Percentiles rank a stretch among this genome's conserved stretches.
Evolutionary conservation across 92 coral and sea anemone species (phyloP).

Genomic region (Isaurus tuberculatus): DNA sequence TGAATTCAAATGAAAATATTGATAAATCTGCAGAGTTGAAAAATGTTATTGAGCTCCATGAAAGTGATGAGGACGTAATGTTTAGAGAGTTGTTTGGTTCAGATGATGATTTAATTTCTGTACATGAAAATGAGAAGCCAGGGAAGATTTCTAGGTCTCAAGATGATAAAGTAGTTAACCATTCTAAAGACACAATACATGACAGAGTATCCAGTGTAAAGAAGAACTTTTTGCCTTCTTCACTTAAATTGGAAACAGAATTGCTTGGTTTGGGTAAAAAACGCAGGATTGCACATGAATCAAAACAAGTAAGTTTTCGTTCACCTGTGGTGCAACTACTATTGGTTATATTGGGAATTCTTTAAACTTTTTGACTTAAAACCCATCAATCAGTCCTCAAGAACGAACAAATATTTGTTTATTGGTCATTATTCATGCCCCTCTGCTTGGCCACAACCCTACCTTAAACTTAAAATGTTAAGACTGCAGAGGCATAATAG

Average conservation of each 20-base stretch:
- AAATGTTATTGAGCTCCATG: constrained; percentile 63
- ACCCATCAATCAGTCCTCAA: too few species aligned
- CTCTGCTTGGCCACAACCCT: too few species aligned
- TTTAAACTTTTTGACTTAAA: too few species aligned
- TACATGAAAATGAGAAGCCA: neutral
- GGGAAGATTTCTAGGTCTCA: neutral
- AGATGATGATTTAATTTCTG: neutral
- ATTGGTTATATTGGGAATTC: too few species aligned
- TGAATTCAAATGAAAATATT: neutral
- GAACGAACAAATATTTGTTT: too few species aligned
- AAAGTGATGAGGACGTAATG: constrained; percentile 58
- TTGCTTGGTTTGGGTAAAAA: constrained; percentile 86
- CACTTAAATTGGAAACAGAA: constrained; percentile 47
- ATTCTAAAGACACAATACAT: neutral
- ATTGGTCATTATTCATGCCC: too few species aligned
- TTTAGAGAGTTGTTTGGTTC: constrained; percentile 34
- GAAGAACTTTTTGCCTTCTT: constrained; percentile 36
- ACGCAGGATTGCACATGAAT: constrained; percentile 89
- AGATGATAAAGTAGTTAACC: neutral
- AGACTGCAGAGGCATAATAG: too few species aligned
- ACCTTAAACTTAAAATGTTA: too few species aligned
- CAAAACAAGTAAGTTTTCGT: constrained; percentile 75
- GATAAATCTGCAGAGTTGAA: neutral
- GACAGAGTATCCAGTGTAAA: neutral
- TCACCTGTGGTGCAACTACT: too few species aligned